These are phyloP conservation scores for Blastomussa wellsi DNA, from an alignment of 92 coral and sea anemone species.

Conservation along the genomic window DNA sequence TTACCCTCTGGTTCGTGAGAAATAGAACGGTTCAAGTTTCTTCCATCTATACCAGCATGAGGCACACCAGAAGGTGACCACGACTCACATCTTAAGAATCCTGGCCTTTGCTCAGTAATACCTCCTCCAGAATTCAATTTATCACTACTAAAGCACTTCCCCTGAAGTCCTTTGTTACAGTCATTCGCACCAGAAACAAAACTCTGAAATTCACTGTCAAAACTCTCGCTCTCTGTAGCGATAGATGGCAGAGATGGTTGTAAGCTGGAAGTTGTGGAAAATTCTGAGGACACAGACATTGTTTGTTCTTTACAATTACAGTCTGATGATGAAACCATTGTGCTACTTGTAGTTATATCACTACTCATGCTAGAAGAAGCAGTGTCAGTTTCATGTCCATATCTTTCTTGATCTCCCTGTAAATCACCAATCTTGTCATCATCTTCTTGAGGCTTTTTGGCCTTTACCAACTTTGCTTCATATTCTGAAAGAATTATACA, in stretches of 20 bases:
- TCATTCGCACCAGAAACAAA: not conserved
- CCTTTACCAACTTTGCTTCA: not conserved
- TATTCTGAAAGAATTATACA: slow-evolving; percentile 20
- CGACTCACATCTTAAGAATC: not conserved
- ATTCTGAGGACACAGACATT: not conserved
- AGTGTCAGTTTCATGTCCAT: not conserved
- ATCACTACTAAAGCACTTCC: slow-evolving; percentile 3
- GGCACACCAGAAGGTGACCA: slow-evolving; percentile 14
- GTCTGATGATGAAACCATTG: slow-evolving; percentile 5
- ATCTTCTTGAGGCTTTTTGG: not conserved
- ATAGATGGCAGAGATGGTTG: not conserved
- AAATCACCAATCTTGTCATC: not conserved
- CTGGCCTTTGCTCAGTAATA: not conserved
- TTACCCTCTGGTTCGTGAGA: slow-evolving; percentile 15
- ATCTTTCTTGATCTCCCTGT: not conserved
- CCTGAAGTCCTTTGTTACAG: not conserved
- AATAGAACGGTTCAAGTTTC: slow-evolving; percentile 1
- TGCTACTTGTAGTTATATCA: not conserved
- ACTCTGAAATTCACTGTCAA: not conserved
- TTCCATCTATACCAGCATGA: not conserved
- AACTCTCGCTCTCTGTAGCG: not conserved
- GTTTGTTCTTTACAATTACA: not conserved
- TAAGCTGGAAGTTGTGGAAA: slow-evolving; percentile 10
- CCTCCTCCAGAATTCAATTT: not conserved
- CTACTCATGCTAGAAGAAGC: slow-evolving; percentile 11